Conservation (phyloP, 2,113 vertebrate species). For the Taxidea taxus region DNA sequence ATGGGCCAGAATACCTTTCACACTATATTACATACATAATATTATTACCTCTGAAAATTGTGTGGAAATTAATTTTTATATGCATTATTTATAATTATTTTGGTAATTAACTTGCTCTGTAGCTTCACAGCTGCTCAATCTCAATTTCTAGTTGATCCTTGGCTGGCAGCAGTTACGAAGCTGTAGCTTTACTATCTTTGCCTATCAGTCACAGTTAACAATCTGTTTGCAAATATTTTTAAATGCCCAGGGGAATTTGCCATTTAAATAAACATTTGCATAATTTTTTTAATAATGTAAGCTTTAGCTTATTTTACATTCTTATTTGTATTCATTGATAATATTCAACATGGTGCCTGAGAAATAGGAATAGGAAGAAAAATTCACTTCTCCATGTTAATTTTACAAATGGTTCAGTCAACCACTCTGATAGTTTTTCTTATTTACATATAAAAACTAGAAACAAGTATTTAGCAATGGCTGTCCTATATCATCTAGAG, state of each 20-base stretch:
- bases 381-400: neutral
- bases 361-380: neutral
- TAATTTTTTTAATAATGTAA: conserved; percentile 30
- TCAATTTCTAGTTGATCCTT: neutral
- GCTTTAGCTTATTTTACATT: neutral
- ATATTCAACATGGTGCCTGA: neutral
- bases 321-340: conserved; percentile 2
- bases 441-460: neutral
- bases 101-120: conserved; percentile 27
- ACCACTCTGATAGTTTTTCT: neutral
- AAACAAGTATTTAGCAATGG: neutral
- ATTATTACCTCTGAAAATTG: neutral
- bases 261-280: neutral
- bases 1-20: neutral
- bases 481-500: conserved; percentile 56
- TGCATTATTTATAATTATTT: conserved; percentile 26
- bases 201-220: neutral
- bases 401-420: neutral
- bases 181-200: neutral
- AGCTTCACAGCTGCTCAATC: conserved; percentile 13
- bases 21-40: neutral
- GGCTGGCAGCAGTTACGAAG: neutral
- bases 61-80: conserved; percentile 24
- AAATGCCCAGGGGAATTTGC: neutral
- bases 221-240: conserved; percentile 34